Conservation (phyloP, 2,797 vertebrate genomes). For the Artibeus jamaicensis region DNA sequence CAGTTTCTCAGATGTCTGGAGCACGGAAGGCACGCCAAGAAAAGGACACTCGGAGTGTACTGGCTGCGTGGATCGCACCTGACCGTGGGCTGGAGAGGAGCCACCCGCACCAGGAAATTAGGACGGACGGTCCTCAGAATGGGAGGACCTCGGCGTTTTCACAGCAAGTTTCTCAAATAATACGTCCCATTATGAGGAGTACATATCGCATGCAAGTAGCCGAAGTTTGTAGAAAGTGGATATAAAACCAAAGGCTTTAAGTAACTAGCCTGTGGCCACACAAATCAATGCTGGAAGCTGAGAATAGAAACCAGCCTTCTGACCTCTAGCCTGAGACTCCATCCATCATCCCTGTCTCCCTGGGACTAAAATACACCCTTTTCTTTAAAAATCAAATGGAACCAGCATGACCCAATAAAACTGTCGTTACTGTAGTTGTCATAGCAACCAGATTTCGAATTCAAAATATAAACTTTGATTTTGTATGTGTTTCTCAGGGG, state of each 20-base stretch:
- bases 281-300: constrained; percentile 52
- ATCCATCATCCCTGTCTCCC: constrained; percentile 44
- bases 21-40: neutral
- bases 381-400: constrained; percentile 25
- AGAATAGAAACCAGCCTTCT: constrained; percentile 60
- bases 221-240: neutral
- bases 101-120: fast-evolving
- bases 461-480: constrained; percentile 27
- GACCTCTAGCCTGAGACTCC: neutral
- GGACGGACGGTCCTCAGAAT: neutral
- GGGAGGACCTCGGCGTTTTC: no score
- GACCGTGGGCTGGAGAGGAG: neutral
- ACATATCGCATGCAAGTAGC: neutral
- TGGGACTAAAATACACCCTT: neutral
- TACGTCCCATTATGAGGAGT: neutral
- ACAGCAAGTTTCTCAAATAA: neutral
- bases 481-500: neutral
- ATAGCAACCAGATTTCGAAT: constrained; percentile 29
- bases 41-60: neutral
- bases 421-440: neutral
- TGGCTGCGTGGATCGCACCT: fast-evolving
- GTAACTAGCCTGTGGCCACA: constrained; percentile 12
- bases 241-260: constrained; percentile 17
- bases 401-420: neutral
- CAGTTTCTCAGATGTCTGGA: neutral